Percentiles rank a stretch among this genome's conserved stretches.
Conservation (phyloP, 2,888 invertebrate genomes). For the Cataglyphis livida region DNA sequence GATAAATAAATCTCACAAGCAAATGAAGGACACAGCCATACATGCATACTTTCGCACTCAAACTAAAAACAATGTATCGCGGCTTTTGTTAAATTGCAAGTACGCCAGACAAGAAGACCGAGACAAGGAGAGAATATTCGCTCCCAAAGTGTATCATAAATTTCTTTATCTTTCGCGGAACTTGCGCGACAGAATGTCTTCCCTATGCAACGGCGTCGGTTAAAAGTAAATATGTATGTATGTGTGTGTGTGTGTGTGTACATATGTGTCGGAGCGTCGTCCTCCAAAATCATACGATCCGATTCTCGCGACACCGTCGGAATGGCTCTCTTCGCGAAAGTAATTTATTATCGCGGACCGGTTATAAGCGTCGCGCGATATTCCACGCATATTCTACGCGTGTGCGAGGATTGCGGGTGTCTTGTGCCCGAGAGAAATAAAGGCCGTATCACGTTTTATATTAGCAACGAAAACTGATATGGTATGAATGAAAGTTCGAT, state of each 20-base stretch:
- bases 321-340: conserved; percentile 26
- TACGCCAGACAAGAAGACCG: not conserved
- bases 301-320: conserved; percentile 24
- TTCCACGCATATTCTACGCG: conserved; percentile 19
- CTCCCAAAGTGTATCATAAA: not conserved
- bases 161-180: not conserved
- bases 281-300: conserved; percentile 30
- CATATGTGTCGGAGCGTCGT: not conserved
- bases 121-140: not conserved
- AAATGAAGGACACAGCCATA: not conserved
- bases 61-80: not conserved
- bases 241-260: too few species aligned
- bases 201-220: not conserved
- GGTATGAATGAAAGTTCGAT: conserved; percentile 6
- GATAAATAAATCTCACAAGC: not conserved
- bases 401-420: conserved; percentile 39
- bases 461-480: not conserved
- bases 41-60: not conserved
- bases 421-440: conserved; percentile 20
- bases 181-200: not conserved
- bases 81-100: not conserved
- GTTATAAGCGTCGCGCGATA: not conserved
- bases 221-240: not conserved
- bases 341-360: conserved; percentile 43
- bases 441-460: not conserved